phyloP scores from a whole-genome alignment of 2,797 vertebrate genomes.

The Urosaurus nigricauda region DNA sequence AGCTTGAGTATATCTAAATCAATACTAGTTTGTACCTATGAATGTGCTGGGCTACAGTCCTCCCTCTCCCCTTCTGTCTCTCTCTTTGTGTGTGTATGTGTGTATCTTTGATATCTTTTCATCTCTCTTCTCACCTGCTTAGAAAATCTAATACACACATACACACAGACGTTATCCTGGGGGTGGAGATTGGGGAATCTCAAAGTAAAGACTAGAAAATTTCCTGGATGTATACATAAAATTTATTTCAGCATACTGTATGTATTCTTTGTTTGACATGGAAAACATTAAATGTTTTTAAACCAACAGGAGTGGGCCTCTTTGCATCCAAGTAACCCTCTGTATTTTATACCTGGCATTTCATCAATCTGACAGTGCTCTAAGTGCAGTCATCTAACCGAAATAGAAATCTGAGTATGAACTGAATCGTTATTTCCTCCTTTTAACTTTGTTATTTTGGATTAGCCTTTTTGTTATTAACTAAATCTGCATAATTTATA shows the following conservation, averaged over 20 bases:
- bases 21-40: neutral
- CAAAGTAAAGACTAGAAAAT: neutral
- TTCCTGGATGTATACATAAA: neutral
- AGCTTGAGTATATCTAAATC: neutral
- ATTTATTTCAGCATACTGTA: neutral
- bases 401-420: no score
- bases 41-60: neutral
- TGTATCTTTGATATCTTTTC: neutral
- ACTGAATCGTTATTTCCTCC: no score
- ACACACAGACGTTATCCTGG: neutral
- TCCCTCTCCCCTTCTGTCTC: conserved; percentile 43
- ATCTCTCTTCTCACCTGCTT: no score
- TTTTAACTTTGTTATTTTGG: no score
- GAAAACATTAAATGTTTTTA: neutral
- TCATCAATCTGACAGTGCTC: no score
- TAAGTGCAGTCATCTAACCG: no score
- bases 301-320: neutral
- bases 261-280: neutral
- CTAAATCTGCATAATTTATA: no score
- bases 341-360: no score
- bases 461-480: no score
- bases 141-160: neutral
- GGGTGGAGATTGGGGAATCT: neutral
- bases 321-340: no score
- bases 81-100: neutral